These are phyloP conservation scores for Synanthedon vespiformis DNA, from an alignment of 2,888 invertebrate species.

Conservation along the genomic window DNA sequence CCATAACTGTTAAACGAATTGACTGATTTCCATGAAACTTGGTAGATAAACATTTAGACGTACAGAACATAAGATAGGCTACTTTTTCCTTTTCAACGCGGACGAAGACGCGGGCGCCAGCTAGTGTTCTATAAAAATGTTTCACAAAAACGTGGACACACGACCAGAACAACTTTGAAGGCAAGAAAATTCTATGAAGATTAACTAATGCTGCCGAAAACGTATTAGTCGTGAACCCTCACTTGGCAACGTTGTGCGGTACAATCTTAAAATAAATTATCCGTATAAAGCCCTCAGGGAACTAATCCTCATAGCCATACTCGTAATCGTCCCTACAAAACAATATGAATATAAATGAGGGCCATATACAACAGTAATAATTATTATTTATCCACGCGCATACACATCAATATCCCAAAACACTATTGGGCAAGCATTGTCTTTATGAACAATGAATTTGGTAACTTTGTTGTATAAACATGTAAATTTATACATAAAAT, in stretches of 20 bases:
- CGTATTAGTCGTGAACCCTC: no score
- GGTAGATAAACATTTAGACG: no score
- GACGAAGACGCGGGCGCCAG: no score
- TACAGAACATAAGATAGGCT: no score
- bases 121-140: no score
- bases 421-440: slow-evolving; percentile 37
- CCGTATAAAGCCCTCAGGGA: slow-evolving; percentile 21
- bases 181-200: no score
- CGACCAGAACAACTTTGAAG: no score
- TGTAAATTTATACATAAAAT: neutral
- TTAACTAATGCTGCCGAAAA: no score
- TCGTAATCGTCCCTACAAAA: slow-evolving; percentile 14
- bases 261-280: neutral
- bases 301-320: slow-evolving; percentile 25
- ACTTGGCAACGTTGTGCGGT: neutral
- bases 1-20: no score
- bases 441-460: slow-evolving; percentile 33
- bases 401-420: slow-evolving; percentile 36
- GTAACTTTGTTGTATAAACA: slow-evolving; percentile 3
- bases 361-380: slow-evolving; percentile 24
- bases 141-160: no score
- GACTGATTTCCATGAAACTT: no score
- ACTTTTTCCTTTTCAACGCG: no score
- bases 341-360: slow-evolving; percentile 34
- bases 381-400: slow-evolving; percentile 37